Evolutionary conservation across 23 tunicate species (phyloP), one percentile per base, ranked within the genome.

Genomic region (Halocynthia roretzi): DNA sequence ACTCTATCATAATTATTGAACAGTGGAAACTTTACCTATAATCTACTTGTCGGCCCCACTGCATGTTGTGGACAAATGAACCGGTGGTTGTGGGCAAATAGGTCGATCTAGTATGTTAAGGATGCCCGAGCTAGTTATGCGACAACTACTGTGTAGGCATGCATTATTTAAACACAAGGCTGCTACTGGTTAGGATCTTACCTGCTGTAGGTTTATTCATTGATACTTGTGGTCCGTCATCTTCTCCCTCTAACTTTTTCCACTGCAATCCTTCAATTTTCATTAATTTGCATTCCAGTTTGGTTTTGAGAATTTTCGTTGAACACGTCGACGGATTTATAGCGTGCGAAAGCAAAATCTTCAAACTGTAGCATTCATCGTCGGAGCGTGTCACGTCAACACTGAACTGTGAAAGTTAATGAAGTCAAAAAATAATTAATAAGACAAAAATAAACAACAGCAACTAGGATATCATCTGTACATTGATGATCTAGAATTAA

Each of bases 261-360:
- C 81, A 81, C 5, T 6, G 20, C 14, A 74, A 48, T 8, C 81
- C 81, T 50, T 74, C 78, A 17, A 54, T 66, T 76, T 93, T 93
- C 52, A 67, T 82, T 62, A 93, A 14, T 56, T 83, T 87, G 12
- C 70, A 54, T 77, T 93, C 98, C 56, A 88, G 71, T 71, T 93
- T 93, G 22, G 94, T 80, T 8, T 94, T 65, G 18, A 57, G 61
- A 53, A 80, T n/a, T 61, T 84, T 88, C 18, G 78, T 77, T 17
- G 79, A 67, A 57, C 93, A 87, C 67, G 55, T 67, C 7, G 62
- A 70, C 5, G 89, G 81, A 8, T 70, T 76, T 17, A 93, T 76
- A 4, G 51, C 20, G 61, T 87, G 56, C 31, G 76, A 76, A 8
- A 93, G 89, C n/a, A 69, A 19, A n/a, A 93, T 80, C 6, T 62